Percentiles rank a stretch among this genome's conserved stretches.
phyloP scores from a whole-genome alignment of 2,888 invertebrate genomes.

The Thera obeliscata region DNA sequence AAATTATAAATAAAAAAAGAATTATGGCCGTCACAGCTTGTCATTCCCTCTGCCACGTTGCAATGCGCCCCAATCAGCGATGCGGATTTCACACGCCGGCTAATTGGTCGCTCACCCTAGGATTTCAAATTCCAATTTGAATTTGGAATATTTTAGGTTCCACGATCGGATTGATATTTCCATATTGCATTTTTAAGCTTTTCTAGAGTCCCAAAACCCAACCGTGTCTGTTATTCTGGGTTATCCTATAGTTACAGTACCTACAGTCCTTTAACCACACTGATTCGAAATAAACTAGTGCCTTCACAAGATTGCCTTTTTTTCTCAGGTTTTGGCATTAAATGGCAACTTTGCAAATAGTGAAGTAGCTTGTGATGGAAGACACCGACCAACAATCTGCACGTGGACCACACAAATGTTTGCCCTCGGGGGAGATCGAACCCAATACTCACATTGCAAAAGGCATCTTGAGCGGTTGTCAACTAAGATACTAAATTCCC shows the following conservation, averaged over 20 bases:
- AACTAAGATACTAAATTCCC: background rate
- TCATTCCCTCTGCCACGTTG: slow-evolving; percentile 24
- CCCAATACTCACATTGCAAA: no score
- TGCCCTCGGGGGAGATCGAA: no score
- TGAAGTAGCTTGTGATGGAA: no score
- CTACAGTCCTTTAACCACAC: no score
- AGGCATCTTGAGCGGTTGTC: no score
- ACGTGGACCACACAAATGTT: no score
- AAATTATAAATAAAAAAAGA: background rate
- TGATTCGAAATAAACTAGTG: no score
- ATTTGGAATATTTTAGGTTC: slow-evolving; percentile 20
- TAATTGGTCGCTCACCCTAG: slow-evolving; percentile 37
- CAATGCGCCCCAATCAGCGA: slow-evolving; percentile 38
- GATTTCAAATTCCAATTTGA: slow-evolving; percentile 19
- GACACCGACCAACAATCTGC: no score
- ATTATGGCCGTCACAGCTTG: slow-evolving; percentile 15
- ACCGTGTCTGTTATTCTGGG: background rate
- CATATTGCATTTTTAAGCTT: background rate
- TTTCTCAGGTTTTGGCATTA: no score
- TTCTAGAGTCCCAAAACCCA: background rate
- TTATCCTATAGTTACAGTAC: no score
- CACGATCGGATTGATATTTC: background rate
- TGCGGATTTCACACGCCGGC: slow-evolving; percentile 39
- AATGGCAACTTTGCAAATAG: no score
- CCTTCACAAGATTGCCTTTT: no score